phyloP scores from a whole-genome alignment of 2,113 vertebrate genomes.

The Xyliphius kryptos region DNA sequence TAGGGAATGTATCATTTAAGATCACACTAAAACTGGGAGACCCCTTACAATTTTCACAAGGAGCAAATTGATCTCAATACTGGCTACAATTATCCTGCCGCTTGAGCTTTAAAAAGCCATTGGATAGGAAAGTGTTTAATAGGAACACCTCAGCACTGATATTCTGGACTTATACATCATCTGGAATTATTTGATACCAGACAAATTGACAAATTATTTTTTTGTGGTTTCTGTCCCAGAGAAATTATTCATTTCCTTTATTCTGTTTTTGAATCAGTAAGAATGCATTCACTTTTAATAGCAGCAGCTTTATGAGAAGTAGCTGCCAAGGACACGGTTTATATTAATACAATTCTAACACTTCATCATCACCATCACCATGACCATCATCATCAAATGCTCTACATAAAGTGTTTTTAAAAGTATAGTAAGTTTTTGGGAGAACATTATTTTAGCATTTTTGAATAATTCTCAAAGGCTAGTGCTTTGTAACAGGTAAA shows the following conservation, averaged over 20 bases:
- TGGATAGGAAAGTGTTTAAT: background rate
- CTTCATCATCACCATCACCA: too few species aligned
- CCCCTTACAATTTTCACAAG: too few species aligned
- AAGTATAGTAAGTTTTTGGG: background rate
- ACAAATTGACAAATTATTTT: too few species aligned
- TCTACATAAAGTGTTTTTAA: background rate
- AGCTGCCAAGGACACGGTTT: background rate
- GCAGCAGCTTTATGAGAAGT: background rate
- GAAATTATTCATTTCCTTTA: too few species aligned
- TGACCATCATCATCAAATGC: background rate
- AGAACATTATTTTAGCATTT: background rate
- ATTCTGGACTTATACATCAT: background rate
- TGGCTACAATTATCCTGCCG: too few species aligned
- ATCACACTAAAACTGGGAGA: too few species aligned
- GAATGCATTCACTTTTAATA: background rate
- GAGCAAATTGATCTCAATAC: too few species aligned
- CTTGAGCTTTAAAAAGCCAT: too few species aligned
- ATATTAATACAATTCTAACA: background rate
- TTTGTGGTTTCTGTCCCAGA: too few species aligned
- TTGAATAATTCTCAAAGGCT: background rate
- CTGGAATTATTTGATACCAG: background rate
- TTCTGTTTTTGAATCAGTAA: too few species aligned
- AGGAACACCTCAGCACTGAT: background rate
- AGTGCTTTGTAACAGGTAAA: background rate
- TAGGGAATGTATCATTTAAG: too few species aligned